Evolutionary conservation across 2,888 invertebrate species (phyloP).

Genomic region (Conus canariensis): DNA sequence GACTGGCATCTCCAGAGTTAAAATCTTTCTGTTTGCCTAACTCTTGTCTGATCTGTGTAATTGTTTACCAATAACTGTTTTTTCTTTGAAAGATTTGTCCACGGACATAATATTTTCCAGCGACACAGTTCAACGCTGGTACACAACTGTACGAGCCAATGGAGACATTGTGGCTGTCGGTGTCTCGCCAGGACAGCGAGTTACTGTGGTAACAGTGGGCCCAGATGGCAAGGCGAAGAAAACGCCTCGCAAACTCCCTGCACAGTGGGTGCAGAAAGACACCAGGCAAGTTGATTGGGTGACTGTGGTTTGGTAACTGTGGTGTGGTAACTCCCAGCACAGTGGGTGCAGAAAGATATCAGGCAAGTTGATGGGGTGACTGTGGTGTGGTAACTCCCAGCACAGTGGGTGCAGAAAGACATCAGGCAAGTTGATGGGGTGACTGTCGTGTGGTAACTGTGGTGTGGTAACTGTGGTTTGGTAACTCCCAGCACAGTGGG

Average conservation of each 20-base stretch:
- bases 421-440: too few relatives aligned
- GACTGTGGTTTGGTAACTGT: slow-evolving; percentile 43
- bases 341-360: slow-evolving; percentile 65
- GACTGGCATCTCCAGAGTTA: too few relatives aligned
- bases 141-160: slow-evolving; percentile 55
- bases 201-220: slow-evolving; percentile 63
- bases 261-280: slow-evolving; percentile 66
- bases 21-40: too few relatives aligned
- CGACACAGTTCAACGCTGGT: slow-evolving; percentile 59
- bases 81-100: too few relatives aligned
- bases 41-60: too few relatives aligned
- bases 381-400: too few relatives aligned
- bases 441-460: too few relatives aligned
- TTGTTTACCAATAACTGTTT: too few relatives aligned
- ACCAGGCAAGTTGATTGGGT: slow-evolving; percentile 62
- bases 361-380: slow-evolving; percentile 59
- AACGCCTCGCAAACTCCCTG: slow-evolving; percentile 62
- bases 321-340: slow-evolving; percentile 60
- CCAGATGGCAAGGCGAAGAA: slow-evolving; percentile 61
- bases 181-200: slow-evolving; percentile 62
- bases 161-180: slow-evolving; percentile 65
- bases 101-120: slow-evolving; percentile 51
- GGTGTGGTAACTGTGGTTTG: too few relatives aligned
- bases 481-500: slow-evolving; percentile 52
- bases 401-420: too few relatives aligned